A percentile compares a stretch with the other conserved stretches of the same genome.
Evolutionary conservation across 2,113 vertebrate genomes (phyloP).

Genomic region (Brachyistius frenatus): DNA sequence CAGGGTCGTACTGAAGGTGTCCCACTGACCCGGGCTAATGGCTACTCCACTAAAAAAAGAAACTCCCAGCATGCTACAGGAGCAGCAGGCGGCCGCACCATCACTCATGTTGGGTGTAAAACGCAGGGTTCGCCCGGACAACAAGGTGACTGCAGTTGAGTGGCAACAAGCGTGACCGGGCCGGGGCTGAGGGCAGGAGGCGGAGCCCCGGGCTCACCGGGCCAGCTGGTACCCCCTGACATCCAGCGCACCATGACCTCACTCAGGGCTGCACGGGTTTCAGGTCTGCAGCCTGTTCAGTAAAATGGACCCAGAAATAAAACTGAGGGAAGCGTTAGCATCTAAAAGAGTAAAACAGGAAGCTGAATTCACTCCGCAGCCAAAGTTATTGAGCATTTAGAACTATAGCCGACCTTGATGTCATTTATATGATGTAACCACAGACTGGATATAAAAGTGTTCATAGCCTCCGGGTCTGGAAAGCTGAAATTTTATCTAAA

Average conservation of each 20-base stretch:
- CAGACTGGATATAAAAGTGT: too few relatives aligned
- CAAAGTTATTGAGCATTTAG: background rate
- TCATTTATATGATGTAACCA: too few relatives aligned
- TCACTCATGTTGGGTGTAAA: conserved; percentile 38
- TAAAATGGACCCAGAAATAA: background rate
- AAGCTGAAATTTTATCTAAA: too few relatives aligned
- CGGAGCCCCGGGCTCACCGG: background rate
- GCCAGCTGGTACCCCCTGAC: conserved; percentile 51
- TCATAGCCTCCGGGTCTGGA: too few relatives aligned
- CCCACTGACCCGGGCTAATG: background rate
- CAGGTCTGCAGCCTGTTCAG: background rate
- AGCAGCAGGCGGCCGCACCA: conserved; percentile 38
- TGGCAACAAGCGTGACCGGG: conserved; percentile 22
- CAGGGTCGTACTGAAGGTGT: conserved; percentile 3
- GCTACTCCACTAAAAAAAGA: conserved; percentile 3
- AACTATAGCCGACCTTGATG: too few relatives aligned
- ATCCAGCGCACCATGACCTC: conserved; percentile 6
- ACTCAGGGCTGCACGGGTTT: conserved; percentile 20
- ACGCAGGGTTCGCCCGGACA: conserved; percentile 26
- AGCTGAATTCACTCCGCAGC: too few relatives aligned
- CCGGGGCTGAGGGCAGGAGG: conserved; percentile 33
- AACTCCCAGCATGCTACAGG: conserved; percentile 13
- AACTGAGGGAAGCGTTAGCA: background rate
- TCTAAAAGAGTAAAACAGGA: background rate
- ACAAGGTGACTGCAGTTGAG: conserved; percentile 47